These are phyloP conservation scores for Arctocebus calabarensis DNA, from an alignment of 2,797 vertebrate species.

Conservation along the genomic window DNA sequence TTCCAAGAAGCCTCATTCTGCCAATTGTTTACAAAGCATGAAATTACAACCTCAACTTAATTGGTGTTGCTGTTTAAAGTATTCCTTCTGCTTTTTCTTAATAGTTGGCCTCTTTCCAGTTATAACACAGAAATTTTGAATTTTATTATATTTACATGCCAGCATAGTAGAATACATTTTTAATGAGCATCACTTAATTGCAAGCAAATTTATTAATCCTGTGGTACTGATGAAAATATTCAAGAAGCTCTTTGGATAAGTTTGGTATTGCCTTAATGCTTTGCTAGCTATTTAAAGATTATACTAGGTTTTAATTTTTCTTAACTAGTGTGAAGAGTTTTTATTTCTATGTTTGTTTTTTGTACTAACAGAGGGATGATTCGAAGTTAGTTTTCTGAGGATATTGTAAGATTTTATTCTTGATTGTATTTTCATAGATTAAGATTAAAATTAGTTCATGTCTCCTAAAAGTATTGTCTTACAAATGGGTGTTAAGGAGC, in stretches of 20 bases:
- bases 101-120: neutral
- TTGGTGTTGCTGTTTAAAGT: neutral
- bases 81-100: neutral
- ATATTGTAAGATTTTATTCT: neutral
- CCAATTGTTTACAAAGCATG: neutral
- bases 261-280: neutral
- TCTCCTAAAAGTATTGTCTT: neutral
- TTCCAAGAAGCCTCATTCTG: neutral
- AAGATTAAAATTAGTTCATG: neutral
- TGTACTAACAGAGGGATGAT: neutral
- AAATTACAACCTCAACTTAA: neutral
- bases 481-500: neutral
- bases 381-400: neutral
- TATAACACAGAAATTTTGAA: neutral
- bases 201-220: neutral
- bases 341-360: neutral
- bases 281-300: neutral
- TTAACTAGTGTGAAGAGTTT: neutral
- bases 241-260: neutral
- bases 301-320: neutral
- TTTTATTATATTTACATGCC: neutral
- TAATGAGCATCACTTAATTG: neutral
- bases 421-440: neutral
- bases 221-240: neutral
- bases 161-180: neutral